Base-by-base conservation (phyloP, 2,797 vertebrate species). In the Centroberyx gerrardi region DNA sequence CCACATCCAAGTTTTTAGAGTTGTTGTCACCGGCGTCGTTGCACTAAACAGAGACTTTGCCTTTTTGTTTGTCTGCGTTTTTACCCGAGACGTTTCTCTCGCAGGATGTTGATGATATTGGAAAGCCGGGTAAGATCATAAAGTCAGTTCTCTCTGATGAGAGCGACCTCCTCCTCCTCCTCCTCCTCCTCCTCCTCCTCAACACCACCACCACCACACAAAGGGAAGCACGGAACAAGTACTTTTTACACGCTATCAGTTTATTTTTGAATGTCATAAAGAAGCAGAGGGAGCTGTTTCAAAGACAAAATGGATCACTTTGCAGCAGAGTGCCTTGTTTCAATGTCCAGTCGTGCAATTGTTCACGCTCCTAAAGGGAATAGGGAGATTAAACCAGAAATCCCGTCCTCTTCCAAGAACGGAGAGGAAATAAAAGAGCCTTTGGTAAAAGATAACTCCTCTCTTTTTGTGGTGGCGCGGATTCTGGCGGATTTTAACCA, bases 271-370 rank as follows among this genome's bases (percentile, higher is more conserved):
- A 95, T 95, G 94, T 92, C 93, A 88, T 88, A 86, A 72, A 87
- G 88, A 78, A 91, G 76, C 89, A 90, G 90, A 84, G 86, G 90
- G 74, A 80, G 80, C 80, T 86, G 87, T 87, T 92, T 88, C 81
- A 91, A 90, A 92, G 88, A 92, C 92, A 95, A 95, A 90, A 99
- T 99, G 96, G 98, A 99, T 96, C 97, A 98, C 93, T 99, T 99
- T 90, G 98, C 98, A 91, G 98, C 98, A 80, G 97, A 99, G 96
- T 99, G 98, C 96, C 97, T 99, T 95, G 97, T 99, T 92, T 99
- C 97, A 60, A 99, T 99, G 98, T 99, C 98, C 93, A 98, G 95
- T 78, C 96, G 97, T 81, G 98, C 97, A 73, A 90, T 99, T 82
- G 96, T 99, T 58, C 98, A 99, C 89, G 90, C 90, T 86, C 96